Evolutionary conservation across 2,888 invertebrate species (phyloP).

Genomic region (Heterodera filipjevi): DNA sequence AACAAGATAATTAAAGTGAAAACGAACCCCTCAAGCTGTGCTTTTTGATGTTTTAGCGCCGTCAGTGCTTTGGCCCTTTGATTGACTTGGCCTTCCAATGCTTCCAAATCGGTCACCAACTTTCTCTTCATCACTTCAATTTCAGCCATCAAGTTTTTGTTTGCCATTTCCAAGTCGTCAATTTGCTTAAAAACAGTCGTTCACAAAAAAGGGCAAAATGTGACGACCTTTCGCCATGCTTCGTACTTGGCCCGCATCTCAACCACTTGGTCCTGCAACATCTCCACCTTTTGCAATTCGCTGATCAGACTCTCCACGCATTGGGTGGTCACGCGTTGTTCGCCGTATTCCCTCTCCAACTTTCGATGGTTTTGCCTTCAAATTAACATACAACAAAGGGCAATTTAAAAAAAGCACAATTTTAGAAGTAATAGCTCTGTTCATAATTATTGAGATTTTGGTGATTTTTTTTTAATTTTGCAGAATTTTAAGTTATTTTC

Average conservation of each 20-base stretch:
- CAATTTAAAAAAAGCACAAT: not conserved
- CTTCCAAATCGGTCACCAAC: not conserved
- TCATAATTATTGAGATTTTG: too few relatives aligned
- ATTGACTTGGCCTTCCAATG: not conserved
- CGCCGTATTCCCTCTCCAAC: constrained; percentile 31
- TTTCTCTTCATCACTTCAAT: not conserved
- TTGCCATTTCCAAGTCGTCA: constrained; percentile 11
- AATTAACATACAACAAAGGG: too few relatives aligned
- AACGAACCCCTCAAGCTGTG: constrained; percentile 17
- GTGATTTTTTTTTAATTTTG: too few relatives aligned
- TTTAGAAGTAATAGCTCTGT: too few relatives aligned
- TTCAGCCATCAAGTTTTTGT: not conserved
- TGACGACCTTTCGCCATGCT: not conserved
- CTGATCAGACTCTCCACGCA: constrained; percentile 6
- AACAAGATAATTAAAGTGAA: not conserved
- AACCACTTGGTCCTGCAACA: constrained; percentile 14
- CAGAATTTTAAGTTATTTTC: too few relatives aligned
- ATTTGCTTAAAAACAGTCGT: not conserved
- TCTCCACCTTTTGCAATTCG: constrained; percentile 18
- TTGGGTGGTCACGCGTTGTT: constrained; percentile 19
- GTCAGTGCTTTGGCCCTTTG: not conserved
- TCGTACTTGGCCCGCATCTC: not conserved
- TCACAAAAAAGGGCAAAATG: not conserved
- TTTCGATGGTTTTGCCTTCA: constrained; percentile 23
- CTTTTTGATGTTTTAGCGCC: not conserved